phyloP scores from a whole-genome alignment of 1,140 invertebrate genomes.

The Hypsibius dujardini region DNA sequence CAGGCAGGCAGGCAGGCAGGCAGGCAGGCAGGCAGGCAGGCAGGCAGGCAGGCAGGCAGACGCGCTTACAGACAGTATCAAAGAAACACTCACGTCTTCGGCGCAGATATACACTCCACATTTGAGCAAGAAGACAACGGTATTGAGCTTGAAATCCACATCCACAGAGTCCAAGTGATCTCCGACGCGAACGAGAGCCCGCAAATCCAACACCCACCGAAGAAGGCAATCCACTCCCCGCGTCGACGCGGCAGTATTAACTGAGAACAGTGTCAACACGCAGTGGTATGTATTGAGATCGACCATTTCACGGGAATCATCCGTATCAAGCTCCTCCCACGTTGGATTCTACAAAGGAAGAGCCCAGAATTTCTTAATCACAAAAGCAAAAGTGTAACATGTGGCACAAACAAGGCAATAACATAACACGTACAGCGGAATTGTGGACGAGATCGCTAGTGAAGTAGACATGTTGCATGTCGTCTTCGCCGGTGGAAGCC shows the following conservation, averaged over 20 bases:
- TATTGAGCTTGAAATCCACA: neutral
- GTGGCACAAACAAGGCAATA: neutral
- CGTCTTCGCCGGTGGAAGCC: neutral
- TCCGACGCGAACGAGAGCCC: neutral
- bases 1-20: too few relatives aligned
- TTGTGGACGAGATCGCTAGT: constrained; percentile 7
- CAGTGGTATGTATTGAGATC: neutral
- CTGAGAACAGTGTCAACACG: neutral
- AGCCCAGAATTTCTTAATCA: neutral
- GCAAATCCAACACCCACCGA: constrained; percentile 1
- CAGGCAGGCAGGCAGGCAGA: neutral
- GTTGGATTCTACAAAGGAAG: constrained; percentile 6
- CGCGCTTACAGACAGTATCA: neutral
- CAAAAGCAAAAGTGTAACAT: neutral
- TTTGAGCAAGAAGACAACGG: neutral
- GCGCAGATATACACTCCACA: neutral
- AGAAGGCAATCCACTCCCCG: neutral
- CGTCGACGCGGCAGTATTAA: neutral
- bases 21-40: too few relatives aligned
- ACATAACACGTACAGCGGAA: constrained; percentile 3
- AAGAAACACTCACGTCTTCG: neutral
- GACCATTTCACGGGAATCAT: neutral
- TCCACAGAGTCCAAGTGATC: neutral
- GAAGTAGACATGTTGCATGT: neutral
- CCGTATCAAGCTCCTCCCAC: constrained; percentile 7